phyloP scores from a whole-genome alignment of 2,113 vertebrate genomes.

The Cromileptes altivelis region DNA sequence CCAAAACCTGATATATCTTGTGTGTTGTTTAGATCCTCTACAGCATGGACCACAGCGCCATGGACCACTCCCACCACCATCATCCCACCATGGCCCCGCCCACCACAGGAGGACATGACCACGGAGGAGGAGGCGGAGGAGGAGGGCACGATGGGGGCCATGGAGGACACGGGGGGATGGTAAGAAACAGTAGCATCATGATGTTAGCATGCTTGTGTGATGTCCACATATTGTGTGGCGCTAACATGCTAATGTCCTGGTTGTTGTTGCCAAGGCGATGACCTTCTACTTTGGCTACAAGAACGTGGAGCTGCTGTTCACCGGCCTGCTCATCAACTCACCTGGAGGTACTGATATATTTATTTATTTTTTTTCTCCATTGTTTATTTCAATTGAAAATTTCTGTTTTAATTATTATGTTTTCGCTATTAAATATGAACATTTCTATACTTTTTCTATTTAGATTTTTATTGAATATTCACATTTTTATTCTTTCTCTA shows the following conservation, averaged over 20 bases:
- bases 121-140: constrained; percentile 17
- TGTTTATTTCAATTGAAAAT: too few species aligned
- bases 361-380: too few species aligned
- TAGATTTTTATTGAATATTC: too few species aligned
- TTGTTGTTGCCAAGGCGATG: constrained; percentile 82
- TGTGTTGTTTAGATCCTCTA: not conserved
- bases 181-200: constrained; percentile 70
- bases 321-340: constrained; percentile 92
- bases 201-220: not conserved
- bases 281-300: constrained; percentile 92
- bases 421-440: not conserved
- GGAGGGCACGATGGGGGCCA: constrained; percentile 66
- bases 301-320: constrained; percentile 93
- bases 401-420: too few species aligned
- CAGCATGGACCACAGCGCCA: constrained; percentile 44
- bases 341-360: constrained; percentile 87
- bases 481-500: too few species aligned
- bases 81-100: constrained; percentile 26
- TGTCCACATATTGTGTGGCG: too few species aligned
- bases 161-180: constrained; percentile 70
- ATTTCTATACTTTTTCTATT: too few species aligned
- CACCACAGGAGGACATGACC: constrained; percentile 53
- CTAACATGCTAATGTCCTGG: not conserved
- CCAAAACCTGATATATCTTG: too few species aligned
- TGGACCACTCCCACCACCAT: constrained; percentile 41